phyloP scores from a whole-genome alignment of 2,113 vertebrate genomes.

The Solenodon paradoxus region DNA sequence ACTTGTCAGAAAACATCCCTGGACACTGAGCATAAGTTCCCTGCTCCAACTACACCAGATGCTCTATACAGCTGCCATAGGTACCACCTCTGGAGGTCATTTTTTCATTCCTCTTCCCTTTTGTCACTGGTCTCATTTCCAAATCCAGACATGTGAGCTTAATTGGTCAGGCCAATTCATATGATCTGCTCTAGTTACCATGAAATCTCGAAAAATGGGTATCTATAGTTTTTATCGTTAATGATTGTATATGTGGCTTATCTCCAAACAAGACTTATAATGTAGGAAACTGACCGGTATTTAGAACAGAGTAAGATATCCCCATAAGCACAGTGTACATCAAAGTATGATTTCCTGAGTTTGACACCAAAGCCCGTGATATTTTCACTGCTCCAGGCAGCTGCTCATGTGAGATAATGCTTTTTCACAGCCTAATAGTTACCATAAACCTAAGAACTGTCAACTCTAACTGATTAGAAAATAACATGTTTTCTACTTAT shows the following conservation, averaged over 20 bases:
- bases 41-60: fast-evolving
- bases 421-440: not conserved
- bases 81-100: not conserved
- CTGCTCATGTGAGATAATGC: not conserved
- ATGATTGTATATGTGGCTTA: not conserved
- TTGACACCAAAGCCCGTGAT: not conserved
- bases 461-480: not conserved
- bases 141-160: not conserved
- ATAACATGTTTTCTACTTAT: not conserved
- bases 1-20: too few species aligned
- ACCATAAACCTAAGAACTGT: not conserved
- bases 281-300: not conserved
- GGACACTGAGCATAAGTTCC: too few species aligned
- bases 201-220: not conserved
- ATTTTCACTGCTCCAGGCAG: not conserved
- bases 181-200: not conserved
- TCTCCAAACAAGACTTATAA: not conserved
- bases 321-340: not conserved
- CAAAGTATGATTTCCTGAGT: not conserved
- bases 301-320: not conserved
- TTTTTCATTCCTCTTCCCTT: not conserved
- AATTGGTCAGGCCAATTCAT: not conserved
- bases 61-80: not conserved
- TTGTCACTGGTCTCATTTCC: not conserved
- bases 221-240: not conserved